phyloP scores from a whole-genome alignment of 2,888 invertebrate species.

The Bimastos eiseni region DNA sequence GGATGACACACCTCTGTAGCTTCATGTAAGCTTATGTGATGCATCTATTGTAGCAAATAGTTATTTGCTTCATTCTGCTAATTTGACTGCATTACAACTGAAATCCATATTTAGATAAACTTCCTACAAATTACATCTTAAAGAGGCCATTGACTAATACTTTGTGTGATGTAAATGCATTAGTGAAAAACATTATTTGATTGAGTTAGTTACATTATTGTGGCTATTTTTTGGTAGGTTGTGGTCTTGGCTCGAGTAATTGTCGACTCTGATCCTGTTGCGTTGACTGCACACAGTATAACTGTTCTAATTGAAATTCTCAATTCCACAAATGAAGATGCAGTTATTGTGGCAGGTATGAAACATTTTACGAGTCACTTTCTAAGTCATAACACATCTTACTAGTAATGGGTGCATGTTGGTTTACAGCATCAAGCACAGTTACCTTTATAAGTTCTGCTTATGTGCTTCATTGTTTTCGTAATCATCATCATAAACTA shows the following conservation, averaged over 20 bases:
- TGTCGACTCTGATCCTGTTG: constrained; percentile 57
- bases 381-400: background rate
- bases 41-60: background rate
- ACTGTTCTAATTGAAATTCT: constrained; percentile 56
- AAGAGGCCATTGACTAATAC: background rate
- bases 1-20: background rate
- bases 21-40: background rate
- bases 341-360: constrained; percentile 53
- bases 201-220: background rate
- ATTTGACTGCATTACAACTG: no score
- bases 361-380: background rate
- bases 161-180: background rate
- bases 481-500: background rate
- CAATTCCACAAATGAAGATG: constrained; percentile 54
- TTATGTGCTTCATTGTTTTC: background rate
- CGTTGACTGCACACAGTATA: constrained; percentile 58
- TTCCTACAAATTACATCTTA: background rate
- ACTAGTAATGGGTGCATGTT: background rate
- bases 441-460: background rate
- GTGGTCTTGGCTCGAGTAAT: constrained; percentile 61
- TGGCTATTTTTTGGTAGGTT: constrained; percentile 46
- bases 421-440: background rate
- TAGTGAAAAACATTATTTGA: background rate
- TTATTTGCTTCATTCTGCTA: background rate
- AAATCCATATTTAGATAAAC: background rate